Evolutionary conservation across 2,113 vertebrate genomes (phyloP), one percentile per base, ranked within the genome.

Genomic region (Tragelaphus buxtoni): DNA sequence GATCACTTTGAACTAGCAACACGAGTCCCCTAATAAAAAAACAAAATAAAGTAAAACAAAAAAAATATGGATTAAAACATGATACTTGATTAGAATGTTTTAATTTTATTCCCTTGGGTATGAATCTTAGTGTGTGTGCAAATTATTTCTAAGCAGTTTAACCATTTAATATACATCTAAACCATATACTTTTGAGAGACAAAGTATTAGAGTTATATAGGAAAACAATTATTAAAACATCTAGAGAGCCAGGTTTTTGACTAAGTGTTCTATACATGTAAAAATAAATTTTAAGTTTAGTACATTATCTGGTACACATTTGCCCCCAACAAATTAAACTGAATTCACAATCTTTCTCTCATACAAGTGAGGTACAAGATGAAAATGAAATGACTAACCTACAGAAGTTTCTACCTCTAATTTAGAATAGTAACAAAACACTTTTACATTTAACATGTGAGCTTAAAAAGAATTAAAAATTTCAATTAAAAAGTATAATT

Each of bases 61-160:
- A 81, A 84, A 90, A 81, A 69, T 9, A 35, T 1, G 32, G 47
- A 88, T 58, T 58, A 61, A 96, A 96, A 61, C 13, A 80, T 49
- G 39, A 63, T 65, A 69, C 18, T 58, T 90, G 28, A 85, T 90
- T 76, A 79, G 18, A 74, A 56, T 51, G 9, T 65, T 94, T 80
- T 89, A 49, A 95, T 93, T 83, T 91, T 96, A 61, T 77, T 96
- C 20, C 39, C 47, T 60, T 1, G 12, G 20, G 18, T 85, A 96
- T 47, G 22, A 82, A 86, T 88, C 16, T 49, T 82, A 96, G 79
- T 55, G 58, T 69, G 12, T 9, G 12, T 92, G 10, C 65, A 96
- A 90, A 92, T 96, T 53, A 92, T 85, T 93, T 88, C 86, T 82
- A 91, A 90, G 84, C 5, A 94, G 16, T 72, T 92, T 92, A 85